phyloP scores from a whole-genome alignment of 1,140 invertebrate species.

The Adoxophyes honmai region DNA sequence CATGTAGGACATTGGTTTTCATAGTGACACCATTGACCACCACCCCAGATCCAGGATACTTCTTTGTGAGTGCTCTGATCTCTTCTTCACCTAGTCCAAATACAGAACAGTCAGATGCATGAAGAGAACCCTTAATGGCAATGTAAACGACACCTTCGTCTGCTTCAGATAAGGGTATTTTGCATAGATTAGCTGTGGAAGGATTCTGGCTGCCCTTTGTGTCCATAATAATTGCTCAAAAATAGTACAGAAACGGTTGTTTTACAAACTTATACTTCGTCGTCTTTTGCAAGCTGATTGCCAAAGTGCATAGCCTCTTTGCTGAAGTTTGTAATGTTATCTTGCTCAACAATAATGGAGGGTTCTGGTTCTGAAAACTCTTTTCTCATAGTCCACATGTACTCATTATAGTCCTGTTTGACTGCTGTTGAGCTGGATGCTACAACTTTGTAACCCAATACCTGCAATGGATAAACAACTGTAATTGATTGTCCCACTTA shows the following conservation, averaged over 20 bases:
- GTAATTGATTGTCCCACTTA: too few relatives aligned
- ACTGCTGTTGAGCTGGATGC: constrained; percentile 90
- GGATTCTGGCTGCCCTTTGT: constrained; percentile 55
- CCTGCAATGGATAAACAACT: constrained; percentile 73
- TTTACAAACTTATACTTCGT: constrained; percentile 56
- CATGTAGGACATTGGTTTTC: constrained; percentile 77
- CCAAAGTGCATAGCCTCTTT: constrained; percentile 75
- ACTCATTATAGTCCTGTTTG: constrained; percentile 92
- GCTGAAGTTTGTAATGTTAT: constrained; percentile 79
- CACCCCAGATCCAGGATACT: constrained; percentile 80
- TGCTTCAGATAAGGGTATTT: constrained; percentile 53
- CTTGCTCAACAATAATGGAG: constrained; percentile 78
- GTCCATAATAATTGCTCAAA: constrained; percentile 51
- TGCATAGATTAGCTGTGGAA: constrained; percentile 47
- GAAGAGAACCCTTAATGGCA: constrained; percentile 86
- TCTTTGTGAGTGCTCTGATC: constrained; percentile 80
- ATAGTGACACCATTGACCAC: constrained; percentile 85
- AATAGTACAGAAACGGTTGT: constrained; percentile 22
- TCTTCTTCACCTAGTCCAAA: constrained; percentile 86
- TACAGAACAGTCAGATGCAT: constrained; percentile 83
- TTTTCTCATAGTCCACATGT: constrained; percentile 95
- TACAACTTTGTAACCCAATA: constrained; percentile 90
- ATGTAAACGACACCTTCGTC: constrained; percentile 81
- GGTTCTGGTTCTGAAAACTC: constrained; percentile 90
- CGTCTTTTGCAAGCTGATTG: constrained; percentile 62